Evolutionary conservation across 2,888 invertebrate species (phyloP).

Genomic region (Uropetala carovei): DNA sequence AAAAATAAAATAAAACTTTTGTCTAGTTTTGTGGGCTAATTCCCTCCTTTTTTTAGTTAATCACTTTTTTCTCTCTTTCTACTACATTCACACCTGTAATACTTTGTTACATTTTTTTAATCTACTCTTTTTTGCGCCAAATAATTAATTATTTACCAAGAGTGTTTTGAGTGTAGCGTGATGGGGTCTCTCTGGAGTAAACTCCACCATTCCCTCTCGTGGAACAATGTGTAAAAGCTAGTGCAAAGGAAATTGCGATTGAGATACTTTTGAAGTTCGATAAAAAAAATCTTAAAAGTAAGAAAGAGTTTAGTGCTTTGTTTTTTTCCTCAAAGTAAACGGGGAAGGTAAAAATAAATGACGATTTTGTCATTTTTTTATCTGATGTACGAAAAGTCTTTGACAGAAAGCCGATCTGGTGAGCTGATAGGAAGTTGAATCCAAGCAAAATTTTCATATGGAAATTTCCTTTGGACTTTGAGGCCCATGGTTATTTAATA

Average conservation of each 20-base stretch:
- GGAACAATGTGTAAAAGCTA: constrained; percentile 63
- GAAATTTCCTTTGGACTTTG: constrained; percentile 55
- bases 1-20: constrained; percentile 54
- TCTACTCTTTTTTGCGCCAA: constrained; percentile 66
- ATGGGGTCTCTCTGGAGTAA: constrained; percentile 75
- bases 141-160: constrained; percentile 61
- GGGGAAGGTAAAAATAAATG: constrained; percentile 7
- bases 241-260: constrained; percentile 50
- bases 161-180: constrained; percentile 67
- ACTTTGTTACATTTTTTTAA: constrained; percentile 66
- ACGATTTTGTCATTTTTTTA: background rate
- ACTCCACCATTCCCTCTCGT: constrained; percentile 74
- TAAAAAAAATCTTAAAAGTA: background rate
- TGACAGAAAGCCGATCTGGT: constrained; percentile 56
- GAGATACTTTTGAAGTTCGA: background rate
- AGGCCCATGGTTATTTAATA: constrained; percentile 43
- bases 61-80: constrained; percentile 66
- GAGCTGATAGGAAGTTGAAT: constrained; percentile 22
- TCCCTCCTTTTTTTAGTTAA: constrained; percentile 66
- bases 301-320: background rate
- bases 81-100: constrained; percentile 66
- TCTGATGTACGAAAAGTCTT: constrained; percentile 7
- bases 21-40: constrained; percentile 65
- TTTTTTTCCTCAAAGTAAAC: background rate
- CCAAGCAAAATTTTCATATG: background rate